Conservation (phyloP, 2,113 vertebrate species). For the Onychostruthus taczanowskii region DNA sequence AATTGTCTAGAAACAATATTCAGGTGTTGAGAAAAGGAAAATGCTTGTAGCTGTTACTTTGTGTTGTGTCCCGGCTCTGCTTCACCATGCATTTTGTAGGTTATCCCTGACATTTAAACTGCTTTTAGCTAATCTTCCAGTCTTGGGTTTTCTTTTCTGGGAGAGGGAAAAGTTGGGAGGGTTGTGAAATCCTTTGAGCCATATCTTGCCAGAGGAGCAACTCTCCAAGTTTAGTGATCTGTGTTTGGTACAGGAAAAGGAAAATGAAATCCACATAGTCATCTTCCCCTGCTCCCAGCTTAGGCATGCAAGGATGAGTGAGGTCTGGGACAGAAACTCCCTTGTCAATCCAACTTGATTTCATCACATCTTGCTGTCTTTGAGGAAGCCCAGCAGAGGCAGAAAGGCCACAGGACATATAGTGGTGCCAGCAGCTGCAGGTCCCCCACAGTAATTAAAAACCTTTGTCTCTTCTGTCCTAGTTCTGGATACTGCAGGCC, state of each 20-base stretch:
- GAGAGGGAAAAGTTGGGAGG: neutral
- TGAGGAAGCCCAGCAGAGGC: neutral
- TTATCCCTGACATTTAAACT: neutral
- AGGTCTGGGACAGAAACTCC: neutral
- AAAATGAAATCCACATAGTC: neutral
- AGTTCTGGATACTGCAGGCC: constrained; percentile 97
- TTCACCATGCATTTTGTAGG: neutral
- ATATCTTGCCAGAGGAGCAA: neutral
- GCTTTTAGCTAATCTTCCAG: neutral
- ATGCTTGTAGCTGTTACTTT: neutral
- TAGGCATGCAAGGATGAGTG: neutral
- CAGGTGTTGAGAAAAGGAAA: neutral
- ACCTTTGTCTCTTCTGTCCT: neutral
- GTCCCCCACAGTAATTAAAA: neutral
- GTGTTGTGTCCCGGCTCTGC: neutral
- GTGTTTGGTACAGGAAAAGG: neutral
- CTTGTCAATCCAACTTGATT: neutral
- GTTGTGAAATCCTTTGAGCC: neutral
- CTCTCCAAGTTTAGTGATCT: neutral
- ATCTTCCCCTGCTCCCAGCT: neutral
- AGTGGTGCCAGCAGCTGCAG: neutral
- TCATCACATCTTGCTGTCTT: neutral
- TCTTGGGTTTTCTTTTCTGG: neutral
- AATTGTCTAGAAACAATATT: neutral
- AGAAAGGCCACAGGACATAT: neutral